A percentile compares a stretch with the other conserved stretches of the same genome.
phyloP scores from a whole-genome alignment of 2,113 vertebrate genomes.

The Hemiprocne comata region DNA sequence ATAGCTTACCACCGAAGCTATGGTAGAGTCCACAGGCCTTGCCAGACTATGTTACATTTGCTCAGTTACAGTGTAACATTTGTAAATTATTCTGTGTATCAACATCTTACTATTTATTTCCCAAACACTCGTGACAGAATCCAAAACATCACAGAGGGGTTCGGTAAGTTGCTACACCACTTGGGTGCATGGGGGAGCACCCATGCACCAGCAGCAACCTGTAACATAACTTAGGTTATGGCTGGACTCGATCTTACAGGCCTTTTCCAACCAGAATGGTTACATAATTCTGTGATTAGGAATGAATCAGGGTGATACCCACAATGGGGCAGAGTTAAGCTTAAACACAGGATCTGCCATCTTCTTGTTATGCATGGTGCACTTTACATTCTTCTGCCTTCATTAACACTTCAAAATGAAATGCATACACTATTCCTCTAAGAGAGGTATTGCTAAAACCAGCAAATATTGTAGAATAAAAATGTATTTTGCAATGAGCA shows the following conservation, averaged over 20 bases:
- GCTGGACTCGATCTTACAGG: too few relatives aligned
- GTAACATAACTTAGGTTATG: not conserved
- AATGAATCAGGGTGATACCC: not conserved
- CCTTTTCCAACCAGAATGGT: too few relatives aligned
- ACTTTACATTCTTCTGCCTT: not conserved
- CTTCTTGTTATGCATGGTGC: fast-evolving
- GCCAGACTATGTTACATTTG: not conserved
- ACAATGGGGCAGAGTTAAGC: not conserved
- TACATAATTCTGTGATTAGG: too few relatives aligned
- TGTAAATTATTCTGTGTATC: not conserved
- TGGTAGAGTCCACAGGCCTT: not conserved
- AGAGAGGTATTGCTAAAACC: not conserved
- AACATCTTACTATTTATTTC: not conserved
- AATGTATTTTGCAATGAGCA: not conserved
- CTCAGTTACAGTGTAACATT: not conserved
- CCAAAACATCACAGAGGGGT: not conserved
- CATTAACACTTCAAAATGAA: not conserved
- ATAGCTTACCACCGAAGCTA: not conserved
- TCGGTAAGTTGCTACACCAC: not conserved
- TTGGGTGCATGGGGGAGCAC: not conserved
- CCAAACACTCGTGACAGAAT: not conserved
- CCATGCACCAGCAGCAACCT: not conserved
- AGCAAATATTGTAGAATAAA: not conserved
- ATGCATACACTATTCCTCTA: not conserved
- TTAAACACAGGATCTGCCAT: not conserved